Base-by-base conservation (phyloP, 2,888 invertebrate genomes). In the Charanyca ferruginea region DNA sequence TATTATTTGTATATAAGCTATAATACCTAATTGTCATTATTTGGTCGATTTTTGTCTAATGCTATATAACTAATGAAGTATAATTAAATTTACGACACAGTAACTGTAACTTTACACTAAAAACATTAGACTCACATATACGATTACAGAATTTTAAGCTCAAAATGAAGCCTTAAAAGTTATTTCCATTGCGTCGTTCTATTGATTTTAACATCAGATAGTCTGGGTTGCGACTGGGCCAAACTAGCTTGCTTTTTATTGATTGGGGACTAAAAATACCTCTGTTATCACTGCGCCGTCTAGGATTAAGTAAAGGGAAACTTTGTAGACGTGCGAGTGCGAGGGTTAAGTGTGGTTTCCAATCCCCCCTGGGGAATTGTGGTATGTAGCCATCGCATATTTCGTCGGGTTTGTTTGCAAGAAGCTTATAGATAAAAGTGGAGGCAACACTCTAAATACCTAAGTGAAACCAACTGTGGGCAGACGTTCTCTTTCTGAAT, bases 161-260 rank as follows among this genome's bases (percentile, higher is more conserved):
- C 8, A 35, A 64, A 52, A 48, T 25, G 60, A 76, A 76, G 49
- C 67, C 77, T 20, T 8, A 55, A 42, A 53, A 66, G 55, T 45
- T 49, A 44, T 57, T 59, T 49, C 6, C n/a, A 49, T 60, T 51
- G 38, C 53, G 60, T 41, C 41, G 59, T 20, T 13, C 32, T 60
- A 81, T 81, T 55, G 79, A 78, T 79, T 81, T 57, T 58, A 52
- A 25, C 48, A 63, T 49, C 22, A 45, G 54, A 68, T 54, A 70
- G 63, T 63, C 42, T 62, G 47, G 13, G 54, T 55, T 45, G 52
- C 48, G 49, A 49, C 41, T 60, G 49, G 35, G 48, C 25, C 41
- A 54, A 55, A 48, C 58, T 63, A 42, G 25, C 42, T 16, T 22
- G 38, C 20, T 20, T 22, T 20, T 35, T 54, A 69, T 69, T 44